phyloP scores from a whole-genome alignment of 2,888 invertebrate genomes.

The Ennomos erosarius region DNA sequence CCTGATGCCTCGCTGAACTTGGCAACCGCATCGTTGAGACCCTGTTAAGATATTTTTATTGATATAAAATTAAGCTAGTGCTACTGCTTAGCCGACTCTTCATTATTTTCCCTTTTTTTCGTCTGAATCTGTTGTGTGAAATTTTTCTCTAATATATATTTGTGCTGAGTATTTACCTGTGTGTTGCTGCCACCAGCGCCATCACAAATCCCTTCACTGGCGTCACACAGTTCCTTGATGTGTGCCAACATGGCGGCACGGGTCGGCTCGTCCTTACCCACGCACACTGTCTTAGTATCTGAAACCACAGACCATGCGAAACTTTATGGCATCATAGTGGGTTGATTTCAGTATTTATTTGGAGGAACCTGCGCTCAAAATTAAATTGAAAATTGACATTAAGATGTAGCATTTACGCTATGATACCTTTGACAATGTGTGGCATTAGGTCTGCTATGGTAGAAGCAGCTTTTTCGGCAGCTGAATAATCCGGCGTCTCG shows the following conservation, averaged over 20 bases:
- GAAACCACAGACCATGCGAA: no score
- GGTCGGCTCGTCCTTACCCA: slow-evolving; percentile 38
- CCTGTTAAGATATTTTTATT: slow-evolving; percentile 32
- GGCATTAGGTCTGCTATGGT: neutral
- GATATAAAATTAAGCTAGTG: no score
- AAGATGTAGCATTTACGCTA: no score
- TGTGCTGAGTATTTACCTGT: slow-evolving; percentile 25
- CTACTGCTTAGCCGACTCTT: no score
- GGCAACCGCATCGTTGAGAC: slow-evolving; percentile 44
- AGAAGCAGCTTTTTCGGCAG: neutral
- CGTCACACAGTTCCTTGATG: slow-evolving; percentile 47
- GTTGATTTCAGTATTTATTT: no score
- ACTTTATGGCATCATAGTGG: no score
- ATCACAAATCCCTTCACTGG: slow-evolving; percentile 43
- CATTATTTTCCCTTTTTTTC: no score
- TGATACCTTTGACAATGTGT: no score
- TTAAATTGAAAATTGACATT: no score
- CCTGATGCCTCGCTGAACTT: slow-evolving; percentile 50
- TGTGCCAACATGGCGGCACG: slow-evolving; percentile 46
- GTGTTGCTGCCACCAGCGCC: slow-evolving; percentile 31
- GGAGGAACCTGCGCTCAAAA: no score
- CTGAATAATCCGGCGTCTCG: neutral
- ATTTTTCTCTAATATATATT: no score
- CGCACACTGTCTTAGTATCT: slow-evolving; percentile 48
- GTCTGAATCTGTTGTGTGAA: no score